Conservation (phyloP, 2,888 invertebrate genomes). For the Epirrita christyi region DNA sequence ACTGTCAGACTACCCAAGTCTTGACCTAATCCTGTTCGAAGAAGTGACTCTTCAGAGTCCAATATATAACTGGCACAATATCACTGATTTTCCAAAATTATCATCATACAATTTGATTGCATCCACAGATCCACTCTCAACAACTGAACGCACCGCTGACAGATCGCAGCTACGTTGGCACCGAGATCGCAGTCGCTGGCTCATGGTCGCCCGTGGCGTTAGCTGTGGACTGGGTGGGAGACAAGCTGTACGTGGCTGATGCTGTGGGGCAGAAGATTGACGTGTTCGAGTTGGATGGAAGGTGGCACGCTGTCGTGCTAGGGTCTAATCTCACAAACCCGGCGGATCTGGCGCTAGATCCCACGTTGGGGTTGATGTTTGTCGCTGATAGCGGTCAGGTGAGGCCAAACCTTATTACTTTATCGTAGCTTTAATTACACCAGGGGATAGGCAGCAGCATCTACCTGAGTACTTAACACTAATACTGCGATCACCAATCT, state of each 20-base stretch:
- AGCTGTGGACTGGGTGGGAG: slow-evolving; percentile 98
- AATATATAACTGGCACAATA: too few species aligned
- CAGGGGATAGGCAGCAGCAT: too few species aligned
- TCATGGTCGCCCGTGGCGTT: slow-evolving; percentile 96
- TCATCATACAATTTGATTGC: slow-evolving; percentile 1
- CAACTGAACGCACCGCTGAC: slow-evolving; percentile 76
- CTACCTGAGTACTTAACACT: too few species aligned
- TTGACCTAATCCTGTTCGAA: too few species aligned
- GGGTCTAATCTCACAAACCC: slow-evolving; percentile 96
- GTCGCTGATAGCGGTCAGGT: slow-evolving; percentile 94
- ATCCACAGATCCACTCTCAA: slow-evolving; percentile 85
- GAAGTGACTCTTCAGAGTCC: too few species aligned
- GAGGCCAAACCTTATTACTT: slow-evolving; percentile 1
- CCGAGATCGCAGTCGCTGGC: slow-evolving; percentile 90
- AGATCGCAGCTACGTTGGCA: slow-evolving; percentile 73
- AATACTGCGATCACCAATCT: too few species aligned
- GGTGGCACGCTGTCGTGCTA: slow-evolving; percentile 95
- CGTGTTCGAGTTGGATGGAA: slow-evolving; percentile 94
- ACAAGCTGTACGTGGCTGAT: slow-evolving; percentile 98
- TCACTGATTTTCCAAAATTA: too few species aligned
- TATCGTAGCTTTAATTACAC: too few species aligned
- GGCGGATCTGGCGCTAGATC: slow-evolving; percentile 96
- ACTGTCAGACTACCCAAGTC: too few species aligned
- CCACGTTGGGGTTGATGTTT: slow-evolving; percentile 94
- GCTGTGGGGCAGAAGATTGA: slow-evolving; percentile 96